phyloP scores from a whole-genome alignment of 1,140 invertebrate species.

The Pissodes strobi region DNA sequence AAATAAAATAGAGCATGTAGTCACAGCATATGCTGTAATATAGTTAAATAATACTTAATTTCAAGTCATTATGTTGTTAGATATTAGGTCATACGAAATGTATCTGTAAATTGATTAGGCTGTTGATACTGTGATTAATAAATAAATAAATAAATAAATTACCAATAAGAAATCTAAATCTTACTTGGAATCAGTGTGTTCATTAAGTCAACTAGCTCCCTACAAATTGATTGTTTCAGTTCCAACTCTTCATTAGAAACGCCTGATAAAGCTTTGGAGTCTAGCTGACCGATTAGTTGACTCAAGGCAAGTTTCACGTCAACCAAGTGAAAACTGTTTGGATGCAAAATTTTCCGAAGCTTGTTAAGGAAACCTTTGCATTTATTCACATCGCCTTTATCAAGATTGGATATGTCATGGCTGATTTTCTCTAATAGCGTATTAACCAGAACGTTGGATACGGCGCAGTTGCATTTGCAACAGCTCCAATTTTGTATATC shows the following conservation, averaged over 20 bases:
- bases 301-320: constrained; percentile 72
- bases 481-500: constrained; percentile 55
- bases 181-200: constrained; percentile 70
- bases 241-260: constrained; percentile 65
- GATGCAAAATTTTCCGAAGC: constrained; percentile 65
- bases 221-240: constrained; percentile 68
- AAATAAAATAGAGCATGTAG: no score
- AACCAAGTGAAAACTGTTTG: constrained; percentile 72
- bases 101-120: no score
- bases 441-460: constrained; percentile 60
- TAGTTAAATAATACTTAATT: no score
- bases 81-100: no score
- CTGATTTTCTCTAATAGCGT: constrained; percentile 66
- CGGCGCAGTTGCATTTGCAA: constrained; percentile 60
- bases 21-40: no score
- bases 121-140: no score
- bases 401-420: constrained; percentile 64
- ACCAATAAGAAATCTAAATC: background rate
- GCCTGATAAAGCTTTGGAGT: constrained; percentile 59
- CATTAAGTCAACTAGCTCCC: constrained; percentile 65
- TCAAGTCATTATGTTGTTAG: no score
- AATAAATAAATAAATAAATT: no score
- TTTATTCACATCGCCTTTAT: constrained; percentile 63
- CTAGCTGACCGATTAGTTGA: constrained; percentile 70
- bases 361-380: constrained; percentile 66